phyloP scores from a whole-genome alignment of 2,888 invertebrate genomes.

The Eudemis profundana region DNA sequence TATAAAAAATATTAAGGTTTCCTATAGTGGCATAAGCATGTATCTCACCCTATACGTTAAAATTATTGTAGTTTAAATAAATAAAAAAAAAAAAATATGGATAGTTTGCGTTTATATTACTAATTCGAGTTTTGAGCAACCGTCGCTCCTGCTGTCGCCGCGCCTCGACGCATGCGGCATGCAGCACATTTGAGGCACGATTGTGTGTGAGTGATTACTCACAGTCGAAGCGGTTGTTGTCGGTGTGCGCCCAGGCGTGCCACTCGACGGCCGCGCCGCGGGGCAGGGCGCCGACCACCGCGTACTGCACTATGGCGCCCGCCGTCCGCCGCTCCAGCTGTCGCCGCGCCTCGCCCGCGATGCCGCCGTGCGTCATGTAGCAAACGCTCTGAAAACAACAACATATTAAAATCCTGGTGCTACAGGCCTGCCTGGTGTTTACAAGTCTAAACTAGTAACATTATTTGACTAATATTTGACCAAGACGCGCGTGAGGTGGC shows the following conservation, averaged over 20 bases:
- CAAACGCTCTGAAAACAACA: conserved; percentile 88
- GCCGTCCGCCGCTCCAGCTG: conserved; percentile 94
- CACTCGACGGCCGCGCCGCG: conserved; percentile 94
- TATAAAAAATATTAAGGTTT: no score
- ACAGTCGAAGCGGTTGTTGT: conserved; percentile 95
- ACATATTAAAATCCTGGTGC: neutral
- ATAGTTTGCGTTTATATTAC: no score
- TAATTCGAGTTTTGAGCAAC: no score
- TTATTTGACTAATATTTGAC: no score
- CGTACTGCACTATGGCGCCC: conserved; percentile 94
- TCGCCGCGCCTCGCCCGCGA: conserved; percentile 90
- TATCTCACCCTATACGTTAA: no score
- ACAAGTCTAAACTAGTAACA: no score
- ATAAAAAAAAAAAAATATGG: no score
- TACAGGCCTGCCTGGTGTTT: no score
- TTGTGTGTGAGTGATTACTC: no score
- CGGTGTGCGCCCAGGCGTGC: conserved; percentile 96
- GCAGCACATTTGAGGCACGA: no score
- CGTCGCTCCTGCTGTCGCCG: neutral
- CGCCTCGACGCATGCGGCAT: neutral
- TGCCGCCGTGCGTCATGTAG: conserved; percentile 91
- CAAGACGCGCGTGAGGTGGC: conserved; percentile 93
- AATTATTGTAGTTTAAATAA: no score
- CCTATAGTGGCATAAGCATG: no score
- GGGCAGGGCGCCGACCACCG: conserved; percentile 93